Evolutionary conservation across 1,140 invertebrate genomes (phyloP), one percentile per base, ranked within the genome.

Genomic region (Orchestia grillus): DNA sequence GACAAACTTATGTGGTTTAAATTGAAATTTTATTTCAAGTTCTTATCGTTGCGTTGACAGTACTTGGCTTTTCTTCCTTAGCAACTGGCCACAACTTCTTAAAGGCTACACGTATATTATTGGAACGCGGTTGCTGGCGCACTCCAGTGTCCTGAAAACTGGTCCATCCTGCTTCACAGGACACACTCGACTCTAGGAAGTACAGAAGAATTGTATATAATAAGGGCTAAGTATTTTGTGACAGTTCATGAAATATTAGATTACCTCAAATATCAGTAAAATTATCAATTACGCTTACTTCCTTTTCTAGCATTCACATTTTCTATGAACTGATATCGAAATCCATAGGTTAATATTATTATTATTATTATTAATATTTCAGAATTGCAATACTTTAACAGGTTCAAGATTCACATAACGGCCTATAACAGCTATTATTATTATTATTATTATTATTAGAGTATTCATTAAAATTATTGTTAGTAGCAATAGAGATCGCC

Each of bases 341-440:
- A 90, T 90, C 62, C 88, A 90, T 90, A 90, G 41, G 43, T 90
- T 90, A 87, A 15, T n/a, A 87, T 87, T 87, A 90, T 90, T 42
- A 42, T 90, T 90, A 90, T 90, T 90, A 90, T 41, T 90, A 90
- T 90, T 90, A 90, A 90, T 90, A 94, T 94, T 44, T 94, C 92
- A 94, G 92, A 94, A 94, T 94, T 94, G 92, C 44, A 94, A 94
- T 94, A 94, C 43, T 94, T 94, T 47, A 94, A 94, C 92, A 94
- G 44, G 43, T 94, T 94, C 92, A 94, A 94, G 92, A 94, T 94
- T 94, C 92, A 94, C 92, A 94, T 94, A 94, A 94, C 92, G 92
- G 92, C 44, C 44, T 94, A 44, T 94, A 94, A 94, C 92, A 94
- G 92, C 44, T 94, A 94, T 94, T 45, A 94, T 94, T 45, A 45